phyloP scores from a whole-genome alignment of 2,888 invertebrate species.

The Nezara viridula region DNA sequence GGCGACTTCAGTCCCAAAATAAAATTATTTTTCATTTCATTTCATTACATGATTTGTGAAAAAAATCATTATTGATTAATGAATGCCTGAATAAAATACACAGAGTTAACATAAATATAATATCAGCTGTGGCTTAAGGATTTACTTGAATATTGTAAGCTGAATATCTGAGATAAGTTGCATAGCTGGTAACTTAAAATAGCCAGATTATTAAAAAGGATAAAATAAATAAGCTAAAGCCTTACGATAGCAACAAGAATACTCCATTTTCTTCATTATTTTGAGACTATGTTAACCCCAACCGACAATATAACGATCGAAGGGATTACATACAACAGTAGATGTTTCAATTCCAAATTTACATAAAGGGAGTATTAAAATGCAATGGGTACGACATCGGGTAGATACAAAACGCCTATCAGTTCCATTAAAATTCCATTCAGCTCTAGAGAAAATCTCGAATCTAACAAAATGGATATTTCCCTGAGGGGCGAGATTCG shows the following conservation, averaged over 20 bases:
- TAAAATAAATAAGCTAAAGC: neutral
- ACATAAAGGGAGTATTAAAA: conserved; percentile 2
- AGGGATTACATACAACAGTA: neutral
- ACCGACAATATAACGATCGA: neutral
- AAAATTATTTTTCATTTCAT: too few species aligned
- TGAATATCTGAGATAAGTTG: too few species aligned
- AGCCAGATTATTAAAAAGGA: neutral
- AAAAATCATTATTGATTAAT: too few species aligned
- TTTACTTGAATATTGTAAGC: too few species aligned
- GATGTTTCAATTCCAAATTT: neutral
- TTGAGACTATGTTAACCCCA: neutral
- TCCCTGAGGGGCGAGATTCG: neutral
- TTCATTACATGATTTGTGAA: too few species aligned
- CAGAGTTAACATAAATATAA: too few species aligned
- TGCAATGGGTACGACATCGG: neutral
- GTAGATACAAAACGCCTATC: neutral
- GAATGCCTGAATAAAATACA: too few species aligned
- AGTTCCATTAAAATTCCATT: conserved; percentile 2
- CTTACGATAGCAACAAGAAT: neutral
- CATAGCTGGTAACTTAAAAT: too few species aligned
- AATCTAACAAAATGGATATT: conserved; percentile 11
- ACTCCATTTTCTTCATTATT: neutral
- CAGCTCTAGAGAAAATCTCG: neutral
- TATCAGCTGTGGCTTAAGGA: too few species aligned
- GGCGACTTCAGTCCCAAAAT: too few species aligned